Base-by-base conservation (phyloP, 2,888 invertebrate genomes). In the Rhyacophila evoluta region DNA sequence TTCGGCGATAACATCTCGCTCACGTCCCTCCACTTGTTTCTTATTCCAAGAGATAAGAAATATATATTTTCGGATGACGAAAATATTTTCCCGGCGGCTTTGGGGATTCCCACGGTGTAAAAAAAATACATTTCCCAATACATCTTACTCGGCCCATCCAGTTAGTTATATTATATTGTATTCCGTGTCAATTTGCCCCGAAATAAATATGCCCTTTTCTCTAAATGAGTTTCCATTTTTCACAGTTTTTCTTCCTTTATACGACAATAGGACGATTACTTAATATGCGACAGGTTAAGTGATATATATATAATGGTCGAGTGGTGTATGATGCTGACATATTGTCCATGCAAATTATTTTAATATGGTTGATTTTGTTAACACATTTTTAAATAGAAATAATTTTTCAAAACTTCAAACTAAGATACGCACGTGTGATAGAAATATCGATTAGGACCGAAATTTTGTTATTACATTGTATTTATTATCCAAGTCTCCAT, bases 31-130 rank as follows among this genome's bases (percentile, higher is more conserved):
- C 55, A 55, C 55, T 25, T 55, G 55, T 55, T 55, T 19, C 55
- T 25, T 55, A 55, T 55, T 55, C 25, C 55, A 19, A 19, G 55
- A 55, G 55, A 55, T 55, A 55, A 55, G 55, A 55, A 55, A 55
- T 55, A 55, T 55, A 55, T 55, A 55, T 55, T 25, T 55, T 55
- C 55, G 55, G 25, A 55, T 55, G 55, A 55, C 55, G 55, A 55
- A 55, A 55, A 55, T 55, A 55, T 55, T 55, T 55, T 55, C 55
- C 39, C 15, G 15, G 19, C 15, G 15, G 55, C 19, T 19, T 55
- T 55, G 6, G 55, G 55, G 55, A 55, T 55, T 55, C 55, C 55
- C 25, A 25, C 55, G 55, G 55, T 8, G 10, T 19, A 19, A 2
- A 25, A 25, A 55, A 55, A 55, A 55, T 55, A 55, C 55, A 55